phyloP scores from a whole-genome alignment of 53 echinoderm and acorn worm species.

The Stichopus horrens region DNA sequence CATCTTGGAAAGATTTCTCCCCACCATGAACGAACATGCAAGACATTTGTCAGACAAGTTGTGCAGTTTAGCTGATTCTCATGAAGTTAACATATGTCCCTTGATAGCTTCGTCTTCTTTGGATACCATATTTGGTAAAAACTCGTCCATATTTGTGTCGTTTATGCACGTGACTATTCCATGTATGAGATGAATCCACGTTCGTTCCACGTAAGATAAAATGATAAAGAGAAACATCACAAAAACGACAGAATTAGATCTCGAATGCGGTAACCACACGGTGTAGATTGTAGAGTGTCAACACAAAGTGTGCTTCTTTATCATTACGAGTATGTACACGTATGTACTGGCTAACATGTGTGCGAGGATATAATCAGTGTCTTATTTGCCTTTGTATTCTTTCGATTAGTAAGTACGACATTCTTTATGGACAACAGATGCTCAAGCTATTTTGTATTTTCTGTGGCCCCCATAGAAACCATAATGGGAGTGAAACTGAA shows the following conservation, averaged over 20 bases:
- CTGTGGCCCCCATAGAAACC: neutral
- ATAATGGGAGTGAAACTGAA: slow-evolving; percentile 11
- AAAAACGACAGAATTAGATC: neutral
- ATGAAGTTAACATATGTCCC: slow-evolving; percentile 48
- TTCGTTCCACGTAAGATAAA: neutral
- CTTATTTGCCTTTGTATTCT: no score
- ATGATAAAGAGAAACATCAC: neutral
- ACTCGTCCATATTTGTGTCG: no score
- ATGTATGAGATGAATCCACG: neutral
- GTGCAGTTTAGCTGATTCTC: slow-evolving; percentile 31
- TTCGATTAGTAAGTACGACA: no score
- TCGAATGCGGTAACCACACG: no score
- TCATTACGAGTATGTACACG: no score
- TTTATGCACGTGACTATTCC: neutral
- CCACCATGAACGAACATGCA: slow-evolving; percentile 64
- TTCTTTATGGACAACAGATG: no score
- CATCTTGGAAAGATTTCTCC: slow-evolving; percentile 62
- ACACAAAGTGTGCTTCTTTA: no score
- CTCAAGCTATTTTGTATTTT: neutral
- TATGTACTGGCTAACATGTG: no score
- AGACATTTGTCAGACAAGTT: slow-evolving; percentile 48
- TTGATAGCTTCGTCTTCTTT: slow-evolving; percentile 56
- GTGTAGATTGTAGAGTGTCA: no score
- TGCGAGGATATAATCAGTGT: no score
- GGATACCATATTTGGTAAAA: slow-evolving; percentile 73